These are phyloP conservation scores for Apis mellifera DNA, from an alignment of 1,140 invertebrate genomes.

Conservation along the genomic window Amel_HAv3.1 CM009946.2:6455501-6456000, in stretches of 20 bases:
- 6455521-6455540: background rate
- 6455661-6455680: too few relatives aligned
- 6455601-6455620: too few relatives aligned
- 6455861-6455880: constrained; percentile 52
- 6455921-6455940: background rate
- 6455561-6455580: constrained; percentile 2
- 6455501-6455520: background rate
- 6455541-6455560: background rate
- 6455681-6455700: background rate
- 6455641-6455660: too few relatives aligned
- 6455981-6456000: background rate
- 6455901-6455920: constrained; percentile 26
- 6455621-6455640: background rate
- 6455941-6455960: background rate
- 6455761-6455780: background rate
- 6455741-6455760: too few relatives aligned
- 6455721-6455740: too few relatives aligned
- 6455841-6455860: constrained; percentile 32
- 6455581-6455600: background rate
- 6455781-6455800: constrained; percentile 19
- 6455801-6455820: constrained; percentile 30
- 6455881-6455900: constrained; percentile 42
- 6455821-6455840: too few relatives aligned
- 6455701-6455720: background rate
- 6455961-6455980: background rate